Conservation (phyloP, 2,888 invertebrate genomes). For the Ypsolopha sequella region DNA sequence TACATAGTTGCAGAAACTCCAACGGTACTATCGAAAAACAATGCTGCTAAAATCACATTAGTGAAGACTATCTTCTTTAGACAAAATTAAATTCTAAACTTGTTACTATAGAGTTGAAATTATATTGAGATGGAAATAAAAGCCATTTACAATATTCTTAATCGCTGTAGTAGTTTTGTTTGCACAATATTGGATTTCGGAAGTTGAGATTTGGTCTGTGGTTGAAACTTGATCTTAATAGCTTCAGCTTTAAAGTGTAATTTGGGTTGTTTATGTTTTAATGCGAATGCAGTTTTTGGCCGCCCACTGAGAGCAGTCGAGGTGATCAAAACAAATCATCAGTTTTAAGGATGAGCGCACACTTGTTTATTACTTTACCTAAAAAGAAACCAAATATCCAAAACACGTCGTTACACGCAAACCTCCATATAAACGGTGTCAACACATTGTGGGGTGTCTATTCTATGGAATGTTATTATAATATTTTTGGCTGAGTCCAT, state of each 20-base stretch:
- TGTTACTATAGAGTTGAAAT: neutral
- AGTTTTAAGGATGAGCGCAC: neutral
- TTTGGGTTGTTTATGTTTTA: constrained; percentile 16
- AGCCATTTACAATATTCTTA: constrained; percentile 1
- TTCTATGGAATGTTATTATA: too few species aligned
- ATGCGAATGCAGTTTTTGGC: constrained; percentile 47
- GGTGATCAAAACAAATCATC: constrained; percentile 63
- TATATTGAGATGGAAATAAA: neutral
- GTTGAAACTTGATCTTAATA: constrained; percentile 16
- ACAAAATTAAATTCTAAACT: too few species aligned
- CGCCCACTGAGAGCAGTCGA: constrained; percentile 50
- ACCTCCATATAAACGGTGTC: too few species aligned
- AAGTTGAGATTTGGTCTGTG: constrained; percentile 11
- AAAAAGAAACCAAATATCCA: too few species aligned
- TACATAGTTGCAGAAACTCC: neutral
- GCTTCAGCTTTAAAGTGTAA: constrained; percentile 25
- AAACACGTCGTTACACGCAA: too few species aligned
- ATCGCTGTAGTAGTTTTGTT: constrained; percentile 35
- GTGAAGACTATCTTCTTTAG: neutral
- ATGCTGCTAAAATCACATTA: neutral
- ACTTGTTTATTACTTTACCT: neutral
- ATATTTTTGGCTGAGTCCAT: too few species aligned
- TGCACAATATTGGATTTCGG: constrained; percentile 45
- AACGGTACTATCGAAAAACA: neutral
- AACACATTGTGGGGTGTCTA: too few species aligned